phyloP scores from a whole-genome alignment of 2,888 invertebrate genomes.

The Drosophila lutescens region DNA sequence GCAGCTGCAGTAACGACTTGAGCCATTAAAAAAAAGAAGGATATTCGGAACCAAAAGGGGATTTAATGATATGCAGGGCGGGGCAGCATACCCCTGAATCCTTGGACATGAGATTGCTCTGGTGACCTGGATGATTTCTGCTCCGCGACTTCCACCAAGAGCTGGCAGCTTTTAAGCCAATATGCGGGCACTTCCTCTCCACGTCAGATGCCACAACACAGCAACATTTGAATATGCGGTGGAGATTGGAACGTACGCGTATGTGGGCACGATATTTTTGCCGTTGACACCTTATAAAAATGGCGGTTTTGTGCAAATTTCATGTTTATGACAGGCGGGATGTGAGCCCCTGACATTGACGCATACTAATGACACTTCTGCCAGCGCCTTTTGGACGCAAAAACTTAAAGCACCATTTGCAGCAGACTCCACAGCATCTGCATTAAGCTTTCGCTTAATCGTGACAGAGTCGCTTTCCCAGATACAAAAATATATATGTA shows the following conservation, averaged over 20 bases:
- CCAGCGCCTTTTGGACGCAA: neutral
- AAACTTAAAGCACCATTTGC: conserved; percentile 64
- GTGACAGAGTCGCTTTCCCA: conserved; percentile 8
- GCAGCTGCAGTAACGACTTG: conserved; percentile 79
- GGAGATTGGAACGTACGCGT: conserved; percentile 21
- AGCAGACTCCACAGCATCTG: conserved; percentile 69
- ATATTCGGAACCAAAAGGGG: conserved; percentile 42
- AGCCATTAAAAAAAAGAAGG: conserved; percentile 69
- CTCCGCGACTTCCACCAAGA: conserved; percentile 1
- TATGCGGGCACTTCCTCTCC: conserved; percentile 60
- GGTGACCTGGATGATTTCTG: conserved; percentile 39
- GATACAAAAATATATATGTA: conserved; percentile 4
- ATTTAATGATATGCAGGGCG: conserved; percentile 67
- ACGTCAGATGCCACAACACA: conserved; percentile 65
- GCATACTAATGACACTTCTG: conserved; percentile 70
- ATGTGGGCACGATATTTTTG: conserved; percentile 56
- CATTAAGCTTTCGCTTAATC: conserved; percentile 64
- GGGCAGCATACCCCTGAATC: conserved; percentile 1
- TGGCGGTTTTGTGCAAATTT: conserved; percentile 79
- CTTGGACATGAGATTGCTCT: conserved; percentile 28
- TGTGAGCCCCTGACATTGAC: conserved; percentile 56
- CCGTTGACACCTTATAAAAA: conserved; percentile 78
- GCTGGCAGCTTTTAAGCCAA: conserved; percentile 60
- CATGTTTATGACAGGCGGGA: conserved; percentile 73
- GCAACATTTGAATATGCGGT: conserved; percentile 33